Evolutionary conservation across 1,140 invertebrate genomes (phyloP), one percentile per base, ranked within the genome.

Genomic region (Cotesia glomerata): DNA sequence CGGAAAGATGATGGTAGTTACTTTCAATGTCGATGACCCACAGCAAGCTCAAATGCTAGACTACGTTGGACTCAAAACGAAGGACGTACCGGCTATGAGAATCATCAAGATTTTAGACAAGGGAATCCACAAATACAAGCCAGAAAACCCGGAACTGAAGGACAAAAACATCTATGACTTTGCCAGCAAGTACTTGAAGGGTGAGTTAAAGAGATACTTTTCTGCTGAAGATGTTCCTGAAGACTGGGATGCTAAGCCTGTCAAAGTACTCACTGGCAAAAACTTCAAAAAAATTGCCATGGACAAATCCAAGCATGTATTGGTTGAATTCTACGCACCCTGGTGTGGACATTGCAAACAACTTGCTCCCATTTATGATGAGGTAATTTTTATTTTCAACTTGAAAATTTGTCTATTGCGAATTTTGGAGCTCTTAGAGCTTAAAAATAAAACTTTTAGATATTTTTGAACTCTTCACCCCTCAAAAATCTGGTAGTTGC

Each of bases 321-420:
- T 99, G 72, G 97, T 99, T 76, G 97, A 99, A 90, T 99, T 99
- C 89, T 99, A 98, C 88, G 97, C 97, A 49, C 97, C 97, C 72
- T 99, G 98, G 98, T 96, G 95, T 84, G 93, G 95, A 73, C 97
- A 99, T 85, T 99, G 98, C 90, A 98, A 99, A 86, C 95, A 98
- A 84, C 89, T 99, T 76, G 95, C 90, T 75, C 98, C 98, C 32
- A 98, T 98, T 86, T 99, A 97, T 87, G 97, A 99, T 75, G 81
- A 87, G 76, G 88, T 90, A 78, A 69, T 76, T 77, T 63, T 70
- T 35, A 9, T 9, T 45, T 45, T 45, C 26, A 26, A 45, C 5
- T 45, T 45, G 2, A 9, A 7, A 45, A 45, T 45, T 45, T 9
- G 2, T 45, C 11, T 45, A 45, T 45, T 45, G 8, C 26, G 26